Percentiles rank a stretch among this genome's conserved stretches.
phyloP scores from a whole-genome alignment of 2,888 invertebrate species.

The Thalpophila matura region DNA sequence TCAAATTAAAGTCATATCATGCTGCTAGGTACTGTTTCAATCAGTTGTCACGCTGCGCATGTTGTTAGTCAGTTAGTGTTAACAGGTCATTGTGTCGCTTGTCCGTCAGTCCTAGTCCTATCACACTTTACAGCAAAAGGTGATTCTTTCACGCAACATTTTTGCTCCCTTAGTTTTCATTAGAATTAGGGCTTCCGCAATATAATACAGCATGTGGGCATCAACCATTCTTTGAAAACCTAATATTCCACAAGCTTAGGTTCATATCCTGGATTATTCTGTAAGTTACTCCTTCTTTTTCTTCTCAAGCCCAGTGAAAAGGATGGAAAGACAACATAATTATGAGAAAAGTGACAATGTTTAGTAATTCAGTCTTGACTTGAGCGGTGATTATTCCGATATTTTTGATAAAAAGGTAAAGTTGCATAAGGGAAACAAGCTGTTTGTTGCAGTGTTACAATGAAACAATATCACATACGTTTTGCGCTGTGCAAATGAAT shows the following conservation, averaged over 20 bases:
- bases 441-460: background rate
- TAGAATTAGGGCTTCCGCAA: background rate
- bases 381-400: background rate
- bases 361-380: too few species aligned
- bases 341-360: too few species aligned
- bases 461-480: background rate
- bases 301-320: background rate
- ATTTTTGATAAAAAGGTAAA: background rate
- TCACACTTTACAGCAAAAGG: background rate
- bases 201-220: too few species aligned
- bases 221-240: background rate
- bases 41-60: background rate
- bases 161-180: background rate
- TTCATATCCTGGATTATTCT: too few species aligned
- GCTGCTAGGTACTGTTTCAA: slow-evolving; percentile 6
- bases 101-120: slow-evolving; percentile 3
- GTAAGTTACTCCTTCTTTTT: too few species aligned
- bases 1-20: background rate
- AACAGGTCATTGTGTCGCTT: slow-evolving; percentile 43
- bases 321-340: background rate
- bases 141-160: slow-evolving; percentile 10
- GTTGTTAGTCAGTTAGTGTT: slow-evolving; percentile 17
- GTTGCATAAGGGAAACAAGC: background rate
- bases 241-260: too few species aligned
- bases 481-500: background rate